A percentile compares a stretch with the other conserved stretches of the same genome.
Evolutionary conservation across 2,888 invertebrate species (phyloP).

Genomic region (Hirtodrosophila confusa): DNA sequence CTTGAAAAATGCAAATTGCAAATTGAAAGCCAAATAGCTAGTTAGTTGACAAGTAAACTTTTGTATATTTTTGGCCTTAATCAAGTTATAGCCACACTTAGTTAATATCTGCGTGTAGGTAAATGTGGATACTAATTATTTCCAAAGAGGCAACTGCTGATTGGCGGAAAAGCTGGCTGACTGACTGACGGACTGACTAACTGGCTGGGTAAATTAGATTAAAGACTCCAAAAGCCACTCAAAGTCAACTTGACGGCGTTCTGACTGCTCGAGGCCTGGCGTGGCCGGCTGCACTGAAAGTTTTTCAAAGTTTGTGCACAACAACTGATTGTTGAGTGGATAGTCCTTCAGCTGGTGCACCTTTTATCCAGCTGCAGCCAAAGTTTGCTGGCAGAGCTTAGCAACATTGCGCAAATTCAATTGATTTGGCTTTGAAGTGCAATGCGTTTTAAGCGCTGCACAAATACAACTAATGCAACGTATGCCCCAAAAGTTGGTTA

Average conservation of each 20-base stretch:
- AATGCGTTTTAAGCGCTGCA: conserved; percentile 58
- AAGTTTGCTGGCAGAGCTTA: conserved; percentile 35
- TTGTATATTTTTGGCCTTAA: background rate
- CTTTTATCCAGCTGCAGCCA: conserved; percentile 40
- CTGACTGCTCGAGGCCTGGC: conserved; percentile 9
- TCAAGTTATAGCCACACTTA: background rate
- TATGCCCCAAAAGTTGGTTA: conserved; percentile 51
- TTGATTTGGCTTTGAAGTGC: conserved; percentile 64
- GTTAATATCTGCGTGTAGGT: conserved; percentile 17
- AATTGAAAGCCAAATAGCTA: conserved; percentile 6
- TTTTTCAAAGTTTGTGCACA: conserved; percentile 59
- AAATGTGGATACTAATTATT: conserved; percentile 46
- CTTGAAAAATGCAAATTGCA: conserved; percentile 7
- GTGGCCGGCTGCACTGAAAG: conserved; percentile 33
- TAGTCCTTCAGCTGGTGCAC: conserved; percentile 32
- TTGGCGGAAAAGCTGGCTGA: background rate
- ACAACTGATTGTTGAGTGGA: conserved; percentile 53
- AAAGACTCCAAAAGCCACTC: conserved; percentile 66
- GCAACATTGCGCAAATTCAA: conserved; percentile 68
- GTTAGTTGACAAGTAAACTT: background rate
- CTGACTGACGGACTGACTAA: conserved; percentile 1
- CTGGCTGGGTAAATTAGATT: conserved; percentile 51
- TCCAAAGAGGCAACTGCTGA: conserved; percentile 4
- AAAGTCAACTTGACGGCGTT: conserved; percentile 45
- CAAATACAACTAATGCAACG: conserved; percentile 71